phyloP scores from a whole-genome alignment of 2,888 invertebrate genomes.

The Lymantria monacha region DNA sequence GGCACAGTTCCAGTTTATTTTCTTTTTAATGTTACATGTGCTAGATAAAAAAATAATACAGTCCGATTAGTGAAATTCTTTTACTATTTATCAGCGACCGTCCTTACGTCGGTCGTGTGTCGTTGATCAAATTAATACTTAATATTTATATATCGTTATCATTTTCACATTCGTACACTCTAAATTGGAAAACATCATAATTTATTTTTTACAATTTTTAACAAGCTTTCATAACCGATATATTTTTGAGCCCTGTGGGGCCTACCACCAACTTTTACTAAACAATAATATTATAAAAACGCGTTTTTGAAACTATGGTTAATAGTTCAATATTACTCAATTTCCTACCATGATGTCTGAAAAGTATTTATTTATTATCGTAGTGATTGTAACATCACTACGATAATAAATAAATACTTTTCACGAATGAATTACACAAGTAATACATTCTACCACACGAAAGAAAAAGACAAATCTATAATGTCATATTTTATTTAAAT shows the following conservation, averaged over 20 bases:
- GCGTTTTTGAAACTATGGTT: neutral
- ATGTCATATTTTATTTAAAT: too few relatives aligned
- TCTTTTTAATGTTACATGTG: conserved; percentile 77
- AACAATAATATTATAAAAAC: neutral
- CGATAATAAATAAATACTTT: too few relatives aligned
- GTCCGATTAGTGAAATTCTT: conserved; percentile 76
- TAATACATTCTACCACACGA: too few relatives aligned
- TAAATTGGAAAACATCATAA: conserved; percentile 64
- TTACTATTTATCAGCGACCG: conserved; percentile 41
- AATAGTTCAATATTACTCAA: too few relatives aligned
- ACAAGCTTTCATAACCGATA: conserved; percentile 64
- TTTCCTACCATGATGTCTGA: conserved; percentile 9
- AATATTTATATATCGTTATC: conserved; percentile 40
- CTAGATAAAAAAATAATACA: conserved; percentile 81
- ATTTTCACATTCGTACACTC: conserved; percentile 49
- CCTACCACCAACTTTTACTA: neutral
- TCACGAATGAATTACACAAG: too few relatives aligned
- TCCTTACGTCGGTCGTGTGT: conserved; percentile 24
- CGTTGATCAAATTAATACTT: conserved; percentile 42
- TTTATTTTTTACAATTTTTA: conserved; percentile 61
- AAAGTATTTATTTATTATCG: too few relatives aligned
- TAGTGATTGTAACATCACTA: too few relatives aligned
- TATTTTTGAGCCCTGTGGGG: conserved; percentile 39
- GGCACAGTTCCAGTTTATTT: conserved; percentile 82
- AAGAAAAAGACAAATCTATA: too few relatives aligned